Conservation (phyloP, 2,113 vertebrate species). For the Ophthalmolycus amberensis region DNA sequence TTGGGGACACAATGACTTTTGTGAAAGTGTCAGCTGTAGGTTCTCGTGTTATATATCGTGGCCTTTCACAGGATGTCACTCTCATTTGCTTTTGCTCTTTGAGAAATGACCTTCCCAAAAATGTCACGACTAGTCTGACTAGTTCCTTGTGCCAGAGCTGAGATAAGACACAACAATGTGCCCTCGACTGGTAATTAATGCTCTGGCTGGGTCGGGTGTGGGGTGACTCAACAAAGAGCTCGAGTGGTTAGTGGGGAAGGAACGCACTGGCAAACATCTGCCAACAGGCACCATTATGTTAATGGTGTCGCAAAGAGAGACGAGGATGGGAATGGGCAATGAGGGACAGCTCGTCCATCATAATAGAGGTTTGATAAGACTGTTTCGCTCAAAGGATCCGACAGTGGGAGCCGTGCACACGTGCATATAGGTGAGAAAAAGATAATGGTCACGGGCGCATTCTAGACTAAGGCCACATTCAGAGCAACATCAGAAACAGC, state of each 20-base stretch:
- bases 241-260: conserved; percentile 17
- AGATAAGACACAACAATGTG: conserved; percentile 74
- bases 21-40: conserved; percentile 44
- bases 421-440: not conserved
- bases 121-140: conserved; percentile 55
- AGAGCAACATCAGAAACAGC: not conserved
- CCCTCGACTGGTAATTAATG: conserved; percentile 71
- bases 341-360: conserved; percentile 20
- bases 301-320: conserved; percentile 43
- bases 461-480: not conserved
- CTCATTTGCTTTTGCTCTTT: conserved; percentile 61
- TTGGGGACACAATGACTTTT: conserved; percentile 50
- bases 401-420: not conserved
- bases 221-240: conserved; percentile 48
- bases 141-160: conserved; percentile 46
- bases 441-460: not conserved
- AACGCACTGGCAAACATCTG: conserved; percentile 17
- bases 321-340: conserved; percentile 12
- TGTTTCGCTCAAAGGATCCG: not conserved
- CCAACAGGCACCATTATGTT: conserved; percentile 55
- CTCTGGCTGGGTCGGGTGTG: conserved; percentile 33
- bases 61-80: conserved; percentile 55
- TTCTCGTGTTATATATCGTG: conserved; percentile 30
- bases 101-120: conserved; percentile 65
- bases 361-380: conserved; percentile 31